Conservation (phyloP, 1,140 invertebrate genomes). For the Wiebesia pumilae region DNA sequence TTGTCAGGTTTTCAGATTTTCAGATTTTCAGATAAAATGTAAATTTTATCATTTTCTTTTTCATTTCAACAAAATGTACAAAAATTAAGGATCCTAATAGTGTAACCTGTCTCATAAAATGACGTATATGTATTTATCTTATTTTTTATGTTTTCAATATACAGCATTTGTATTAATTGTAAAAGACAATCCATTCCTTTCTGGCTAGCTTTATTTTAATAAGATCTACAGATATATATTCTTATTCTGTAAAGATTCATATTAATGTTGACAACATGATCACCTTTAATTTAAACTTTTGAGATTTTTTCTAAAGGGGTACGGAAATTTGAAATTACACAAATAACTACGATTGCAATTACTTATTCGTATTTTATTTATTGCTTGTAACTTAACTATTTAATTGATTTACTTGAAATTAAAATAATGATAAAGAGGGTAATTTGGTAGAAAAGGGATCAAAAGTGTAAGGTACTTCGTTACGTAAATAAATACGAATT, state of each 20-base stretch:
- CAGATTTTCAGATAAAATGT: too few relatives aligned
- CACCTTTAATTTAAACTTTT: not conserved
- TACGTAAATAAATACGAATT: too few relatives aligned
- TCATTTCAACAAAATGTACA: not conserved
- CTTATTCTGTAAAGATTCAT: not conserved
- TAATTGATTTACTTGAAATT: too few relatives aligned
- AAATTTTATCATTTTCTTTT: not conserved
- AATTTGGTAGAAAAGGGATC: too few relatives aligned
- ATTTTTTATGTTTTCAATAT: not conserved
- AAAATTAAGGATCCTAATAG: not conserved
- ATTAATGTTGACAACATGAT: not conserved
- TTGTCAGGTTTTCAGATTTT: too few relatives aligned
- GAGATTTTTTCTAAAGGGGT: too few relatives aligned
- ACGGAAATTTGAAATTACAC: too few relatives aligned
- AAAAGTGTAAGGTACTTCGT: too few relatives aligned
- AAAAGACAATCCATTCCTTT: not conserved
- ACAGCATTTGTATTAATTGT: not conserved
- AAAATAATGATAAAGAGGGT: too few relatives aligned
- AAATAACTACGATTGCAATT: too few relatives aligned
- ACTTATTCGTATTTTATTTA: too few relatives aligned
- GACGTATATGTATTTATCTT: not conserved
- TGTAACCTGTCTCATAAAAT: not conserved
- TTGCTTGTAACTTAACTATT: too few relatives aligned
- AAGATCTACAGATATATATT: not conserved
- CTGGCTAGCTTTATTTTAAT: not conserved